Evolutionary conservation across 2,113 vertebrate species (phyloP).

Genomic region (Pavo muticus): DNA sequence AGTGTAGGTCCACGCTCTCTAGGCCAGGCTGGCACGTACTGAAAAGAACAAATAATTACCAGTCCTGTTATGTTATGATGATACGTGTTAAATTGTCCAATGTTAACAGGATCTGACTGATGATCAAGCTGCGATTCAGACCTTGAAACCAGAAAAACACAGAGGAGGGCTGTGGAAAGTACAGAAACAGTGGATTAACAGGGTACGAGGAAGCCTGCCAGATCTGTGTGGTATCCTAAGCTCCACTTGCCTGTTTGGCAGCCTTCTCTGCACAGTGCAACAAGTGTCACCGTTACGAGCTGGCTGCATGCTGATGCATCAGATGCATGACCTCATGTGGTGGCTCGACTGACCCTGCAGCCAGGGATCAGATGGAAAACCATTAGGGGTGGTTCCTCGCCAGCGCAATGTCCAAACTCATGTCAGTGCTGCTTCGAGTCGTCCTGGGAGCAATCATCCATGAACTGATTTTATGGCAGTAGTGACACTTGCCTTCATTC

Average conservation of each 20-base stretch:
- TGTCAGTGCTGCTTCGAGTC: conserved; percentile 39
- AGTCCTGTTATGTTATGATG: neutral
- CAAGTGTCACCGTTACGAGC: neutral
- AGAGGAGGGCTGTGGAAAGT: neutral
- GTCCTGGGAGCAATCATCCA: conserved; percentile 58
- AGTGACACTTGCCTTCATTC: conserved; percentile 67
- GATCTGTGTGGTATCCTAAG: neutral
- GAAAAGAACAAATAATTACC: neutral
- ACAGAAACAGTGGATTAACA: neutral
- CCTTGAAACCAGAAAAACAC: fast-evolving
- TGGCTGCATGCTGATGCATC: neutral
- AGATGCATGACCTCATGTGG: neutral
- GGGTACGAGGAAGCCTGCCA: neutral
- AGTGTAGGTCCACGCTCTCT: neutral
- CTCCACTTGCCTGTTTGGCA: neutral
- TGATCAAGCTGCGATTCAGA: neutral
- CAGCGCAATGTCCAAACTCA: conserved; percentile 35
- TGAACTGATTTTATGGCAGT: conserved; percentile 56
- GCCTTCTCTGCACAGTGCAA: neutral
- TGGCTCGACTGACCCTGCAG: conserved; percentile 38
- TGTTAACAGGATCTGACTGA: neutral
- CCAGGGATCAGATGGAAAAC: conserved; percentile 44
- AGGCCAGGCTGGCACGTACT: neutral
- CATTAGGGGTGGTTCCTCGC: conserved; percentile 49
- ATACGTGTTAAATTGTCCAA: neutral